Evolutionary conservation across 2,797 vertebrate genomes (phyloP).

Genomic region (Ctenosaura bakeri): DNA sequence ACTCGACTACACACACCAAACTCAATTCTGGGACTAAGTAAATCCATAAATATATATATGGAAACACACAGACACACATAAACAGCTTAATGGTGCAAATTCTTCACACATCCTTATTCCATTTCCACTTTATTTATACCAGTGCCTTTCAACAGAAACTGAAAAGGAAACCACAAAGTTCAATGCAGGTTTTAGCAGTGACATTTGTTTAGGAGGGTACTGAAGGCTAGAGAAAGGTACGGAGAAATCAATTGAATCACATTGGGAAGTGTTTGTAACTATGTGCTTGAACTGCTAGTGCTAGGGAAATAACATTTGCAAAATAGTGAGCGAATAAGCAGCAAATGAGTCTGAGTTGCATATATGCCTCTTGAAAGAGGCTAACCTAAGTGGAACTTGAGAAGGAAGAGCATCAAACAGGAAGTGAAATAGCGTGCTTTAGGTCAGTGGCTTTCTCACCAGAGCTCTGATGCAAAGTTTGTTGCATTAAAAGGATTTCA

Average conservation of each 20-base stretch:
- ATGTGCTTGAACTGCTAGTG: background rate
- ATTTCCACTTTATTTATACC: background rate
- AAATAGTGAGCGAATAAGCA: background rate
- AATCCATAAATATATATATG: too few species aligned
- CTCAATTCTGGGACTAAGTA: too few species aligned
- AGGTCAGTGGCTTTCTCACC: slow-evolving; percentile 13
- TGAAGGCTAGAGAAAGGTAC: background rate
- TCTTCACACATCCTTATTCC: background rate
- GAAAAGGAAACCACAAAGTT: background rate
- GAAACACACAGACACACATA: background rate
- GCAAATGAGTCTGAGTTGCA: background rate
- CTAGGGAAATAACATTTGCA: slow-evolving; percentile 9
- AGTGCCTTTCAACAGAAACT: background rate
- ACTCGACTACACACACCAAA: too few species aligned
- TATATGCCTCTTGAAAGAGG: background rate
- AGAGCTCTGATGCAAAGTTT: slow-evolving; percentile 45
- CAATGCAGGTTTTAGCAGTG: too few species aligned
- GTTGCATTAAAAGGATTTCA: slow-evolving; percentile 32
- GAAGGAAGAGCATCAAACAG: background rate
- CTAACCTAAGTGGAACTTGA: slow-evolving; percentile 5
- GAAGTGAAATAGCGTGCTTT: background rate
- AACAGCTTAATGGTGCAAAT: background rate
- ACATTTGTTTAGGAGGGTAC: background rate
- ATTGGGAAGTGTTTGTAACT: background rate
- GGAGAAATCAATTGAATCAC: background rate